Evolutionary conservation across 2,113 vertebrate species (phyloP).

Genomic region (Irena cyanogastra): DNA sequence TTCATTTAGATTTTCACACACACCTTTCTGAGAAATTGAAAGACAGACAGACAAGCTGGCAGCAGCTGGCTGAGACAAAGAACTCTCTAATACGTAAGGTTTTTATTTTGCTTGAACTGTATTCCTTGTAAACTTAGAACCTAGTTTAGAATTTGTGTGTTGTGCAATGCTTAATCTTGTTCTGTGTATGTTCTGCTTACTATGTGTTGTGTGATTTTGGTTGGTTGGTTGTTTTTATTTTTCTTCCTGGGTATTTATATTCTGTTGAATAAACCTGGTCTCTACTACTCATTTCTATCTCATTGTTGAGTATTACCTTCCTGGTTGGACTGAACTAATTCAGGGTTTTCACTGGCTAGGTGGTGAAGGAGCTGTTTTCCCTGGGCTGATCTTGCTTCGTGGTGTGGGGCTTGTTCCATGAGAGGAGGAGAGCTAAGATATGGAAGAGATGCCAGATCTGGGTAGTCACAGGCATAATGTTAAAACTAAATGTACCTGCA

Average conservation of each 20-base stretch:
- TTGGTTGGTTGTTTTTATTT: neutral
- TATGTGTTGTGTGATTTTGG: neutral
- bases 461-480: neutral
- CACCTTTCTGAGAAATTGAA: conserved; percentile 75
- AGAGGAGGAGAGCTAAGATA: neutral
- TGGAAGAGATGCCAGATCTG: neutral
- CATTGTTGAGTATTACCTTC: neutral
- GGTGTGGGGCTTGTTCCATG: accelerated
- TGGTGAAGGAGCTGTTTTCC: neutral
- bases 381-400: neutral
- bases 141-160: neutral
- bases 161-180: neutral
- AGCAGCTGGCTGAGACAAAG: conserved; percentile 74
- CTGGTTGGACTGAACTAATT: neutral
- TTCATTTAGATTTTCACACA: conserved; percentile 73
- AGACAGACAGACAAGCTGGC: conserved; percentile 74
- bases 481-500: neutral
- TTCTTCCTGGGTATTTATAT: neutral
- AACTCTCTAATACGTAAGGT: conserved; percentile 74
- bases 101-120: conserved; percentile 65
- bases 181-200: neutral
- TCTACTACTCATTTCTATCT: neutral
- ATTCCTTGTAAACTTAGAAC: conserved; percentile 13
- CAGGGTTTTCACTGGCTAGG: neutral
- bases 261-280: neutral